These are phyloP conservation scores for Forbesichthys papilliferus DNA, from an alignment of 2,113 vertebrate genomes.

Conservation along the genomic window DNA sequence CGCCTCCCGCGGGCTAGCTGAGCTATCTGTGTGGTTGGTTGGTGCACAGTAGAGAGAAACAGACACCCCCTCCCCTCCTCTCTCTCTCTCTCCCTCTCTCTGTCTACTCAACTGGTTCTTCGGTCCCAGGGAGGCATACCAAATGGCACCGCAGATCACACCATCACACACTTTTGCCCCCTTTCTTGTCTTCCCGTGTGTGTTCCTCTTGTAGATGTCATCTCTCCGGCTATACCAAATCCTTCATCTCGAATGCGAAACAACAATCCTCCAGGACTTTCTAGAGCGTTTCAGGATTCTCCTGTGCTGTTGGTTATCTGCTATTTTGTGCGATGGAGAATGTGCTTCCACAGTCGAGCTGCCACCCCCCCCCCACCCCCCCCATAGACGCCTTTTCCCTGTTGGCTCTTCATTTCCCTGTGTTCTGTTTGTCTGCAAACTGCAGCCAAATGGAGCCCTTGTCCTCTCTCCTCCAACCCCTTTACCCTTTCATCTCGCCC, in stretches of 20 bases:
- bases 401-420: no score
- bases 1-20: conserved; percentile 58
- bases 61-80: no score
- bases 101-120: neutral
- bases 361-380: no score
- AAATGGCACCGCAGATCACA: neutral
- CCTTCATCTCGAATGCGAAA: no score
- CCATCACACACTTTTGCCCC: no score
- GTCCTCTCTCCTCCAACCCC: conserved; percentile 17
- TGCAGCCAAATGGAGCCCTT: neutral
- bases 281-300: no score
- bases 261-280: no score
- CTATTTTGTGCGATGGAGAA: neutral
- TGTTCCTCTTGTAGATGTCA: no score
- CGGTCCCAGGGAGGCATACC: neutral
- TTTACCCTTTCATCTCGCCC: conserved; percentile 50
- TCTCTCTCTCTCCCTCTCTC: neutral
- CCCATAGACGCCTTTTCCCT: no score
- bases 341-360: no score
- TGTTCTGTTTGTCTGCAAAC: conserved; percentile 13
- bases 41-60: conserved; percentile 21
- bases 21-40: conserved; percentile 9
- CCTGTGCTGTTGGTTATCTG: neutral
- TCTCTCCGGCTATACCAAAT: no score
- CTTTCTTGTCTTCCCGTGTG: no score